These are phyloP conservation scores for Penelope pileata DNA, from an alignment of 2,113 vertebrate genomes.

Conservation along the genomic window DNA sequence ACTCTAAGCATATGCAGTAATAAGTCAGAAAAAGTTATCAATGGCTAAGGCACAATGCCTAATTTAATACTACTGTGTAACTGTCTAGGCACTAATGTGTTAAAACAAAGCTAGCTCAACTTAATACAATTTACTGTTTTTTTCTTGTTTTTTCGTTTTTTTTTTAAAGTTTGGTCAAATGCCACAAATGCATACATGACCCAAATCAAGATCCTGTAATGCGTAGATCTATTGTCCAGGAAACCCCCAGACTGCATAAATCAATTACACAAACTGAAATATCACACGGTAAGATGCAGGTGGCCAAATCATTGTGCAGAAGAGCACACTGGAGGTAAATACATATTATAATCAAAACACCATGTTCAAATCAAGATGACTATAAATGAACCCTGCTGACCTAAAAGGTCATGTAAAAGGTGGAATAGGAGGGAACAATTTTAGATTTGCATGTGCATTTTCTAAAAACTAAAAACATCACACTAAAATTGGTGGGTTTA, in stretches of 20 bases:
- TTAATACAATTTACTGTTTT: neutral
- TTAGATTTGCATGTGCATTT: neutral
- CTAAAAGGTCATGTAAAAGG: neutral
- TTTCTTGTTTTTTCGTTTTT: neutral
- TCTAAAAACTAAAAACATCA: neutral
- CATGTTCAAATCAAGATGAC: neutral
- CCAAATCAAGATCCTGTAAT: constrained; percentile 13
- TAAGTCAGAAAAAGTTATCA: neutral
- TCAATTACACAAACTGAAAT: neutral
- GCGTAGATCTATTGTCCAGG: neutral
- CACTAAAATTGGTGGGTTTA: neutral
- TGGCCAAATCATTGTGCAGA: neutral
- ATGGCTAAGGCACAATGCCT: neutral
- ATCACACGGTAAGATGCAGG: neutral
- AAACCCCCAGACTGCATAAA: neutral
- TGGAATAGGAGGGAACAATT: neutral
- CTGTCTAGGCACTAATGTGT: neutral
- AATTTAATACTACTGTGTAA: neutral
- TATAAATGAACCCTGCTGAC: neutral
- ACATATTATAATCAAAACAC: neutral
- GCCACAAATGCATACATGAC: neutral
- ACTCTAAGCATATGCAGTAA: neutral
- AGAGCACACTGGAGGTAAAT: neutral
- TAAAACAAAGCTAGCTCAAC: neutral
- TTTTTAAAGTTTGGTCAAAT: constrained; percentile 1